phyloP scores from a whole-genome alignment of 2,797 vertebrate genomes.

The Pristis pectinata region DNA sequence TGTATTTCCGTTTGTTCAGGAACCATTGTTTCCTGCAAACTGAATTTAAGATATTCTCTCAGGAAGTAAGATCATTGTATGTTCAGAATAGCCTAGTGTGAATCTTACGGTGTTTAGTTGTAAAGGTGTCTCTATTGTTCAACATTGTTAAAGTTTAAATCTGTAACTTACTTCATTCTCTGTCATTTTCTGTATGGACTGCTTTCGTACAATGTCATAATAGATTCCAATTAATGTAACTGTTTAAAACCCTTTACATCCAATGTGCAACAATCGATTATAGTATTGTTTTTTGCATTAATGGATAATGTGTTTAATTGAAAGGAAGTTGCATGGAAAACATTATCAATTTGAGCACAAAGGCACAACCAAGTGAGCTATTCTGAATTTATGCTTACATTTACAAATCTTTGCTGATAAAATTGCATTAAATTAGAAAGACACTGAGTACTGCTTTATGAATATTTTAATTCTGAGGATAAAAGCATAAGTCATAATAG shows the following conservation, averaged over 20 bases:
- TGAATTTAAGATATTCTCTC: slow-evolving; percentile 49
- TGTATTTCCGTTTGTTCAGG: slow-evolving; percentile 49
- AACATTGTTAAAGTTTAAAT: not conserved
- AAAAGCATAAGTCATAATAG: slow-evolving; percentile 31
- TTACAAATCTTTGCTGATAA: slow-evolving; percentile 17
- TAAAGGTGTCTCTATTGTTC: slow-evolving; percentile 14
- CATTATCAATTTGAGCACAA: not conserved
- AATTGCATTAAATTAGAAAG: slow-evolving; percentile 18
- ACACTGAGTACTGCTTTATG: not conserved
- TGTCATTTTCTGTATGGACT: not conserved
- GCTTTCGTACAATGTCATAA: not conserved
- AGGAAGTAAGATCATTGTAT: slow-evolving; percentile 52
- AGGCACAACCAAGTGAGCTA: not conserved
- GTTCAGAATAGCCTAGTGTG: slow-evolving; percentile 34
- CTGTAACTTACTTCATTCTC: not conserved
- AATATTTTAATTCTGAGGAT: slow-evolving; percentile 16
- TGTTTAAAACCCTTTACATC: not conserved
- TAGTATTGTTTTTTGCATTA: not conserved
- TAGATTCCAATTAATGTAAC: slow-evolving; percentile 1
- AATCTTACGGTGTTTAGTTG: not conserved
- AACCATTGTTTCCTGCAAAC: slow-evolving; percentile 53
- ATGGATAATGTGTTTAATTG: not conserved
- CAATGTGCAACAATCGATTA: not conserved
- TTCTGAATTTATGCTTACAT: not conserved
- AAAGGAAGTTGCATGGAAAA: not conserved